Evolutionary conservation across 2,113 vertebrate species (phyloP).

Genomic region (Rhinoptilus africanus): DNA sequence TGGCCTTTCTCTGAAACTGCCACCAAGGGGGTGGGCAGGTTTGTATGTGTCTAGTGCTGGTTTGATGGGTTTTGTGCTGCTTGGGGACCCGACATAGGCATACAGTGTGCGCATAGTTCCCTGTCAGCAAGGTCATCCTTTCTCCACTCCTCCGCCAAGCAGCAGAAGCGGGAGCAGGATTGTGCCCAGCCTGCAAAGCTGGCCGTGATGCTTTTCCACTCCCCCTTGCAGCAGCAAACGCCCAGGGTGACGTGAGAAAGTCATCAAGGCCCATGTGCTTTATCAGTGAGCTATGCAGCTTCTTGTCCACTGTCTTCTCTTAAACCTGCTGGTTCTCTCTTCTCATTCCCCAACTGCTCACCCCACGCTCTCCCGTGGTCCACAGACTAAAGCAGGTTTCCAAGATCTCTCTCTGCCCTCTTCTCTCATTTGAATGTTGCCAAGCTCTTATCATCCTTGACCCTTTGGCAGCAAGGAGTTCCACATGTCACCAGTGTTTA

Average conservation of each 20-base stretch:
- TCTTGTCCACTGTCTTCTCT: not conserved
- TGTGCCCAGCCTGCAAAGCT: not conserved
- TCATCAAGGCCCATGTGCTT: not conserved
- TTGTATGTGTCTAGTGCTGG: not conserved
- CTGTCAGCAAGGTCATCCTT: not conserved
- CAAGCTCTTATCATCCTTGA: not conserved
- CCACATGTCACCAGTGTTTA: not conserved
- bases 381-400: not conserved
- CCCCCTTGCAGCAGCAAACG: not conserved
- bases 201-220: not conserved
- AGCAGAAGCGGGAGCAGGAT: not conserved
- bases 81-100: not conserved
- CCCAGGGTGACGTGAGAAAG: not conserved
- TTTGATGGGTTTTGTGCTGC: not conserved
- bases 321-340: not conserved
- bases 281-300: not conserved
- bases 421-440: not conserved
- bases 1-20: not conserved
- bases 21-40: fast-evolving
- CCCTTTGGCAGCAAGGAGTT: not conserved
- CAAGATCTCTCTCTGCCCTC: not conserved
- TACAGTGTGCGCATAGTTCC: not conserved
- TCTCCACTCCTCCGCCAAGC: not conserved
- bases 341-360: not conserved
- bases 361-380: fast-evolving